These are phyloP conservation scores for Andrena marginata DNA, from an alignment of 2,888 invertebrate genomes.

Conservation along the genomic window DNA sequence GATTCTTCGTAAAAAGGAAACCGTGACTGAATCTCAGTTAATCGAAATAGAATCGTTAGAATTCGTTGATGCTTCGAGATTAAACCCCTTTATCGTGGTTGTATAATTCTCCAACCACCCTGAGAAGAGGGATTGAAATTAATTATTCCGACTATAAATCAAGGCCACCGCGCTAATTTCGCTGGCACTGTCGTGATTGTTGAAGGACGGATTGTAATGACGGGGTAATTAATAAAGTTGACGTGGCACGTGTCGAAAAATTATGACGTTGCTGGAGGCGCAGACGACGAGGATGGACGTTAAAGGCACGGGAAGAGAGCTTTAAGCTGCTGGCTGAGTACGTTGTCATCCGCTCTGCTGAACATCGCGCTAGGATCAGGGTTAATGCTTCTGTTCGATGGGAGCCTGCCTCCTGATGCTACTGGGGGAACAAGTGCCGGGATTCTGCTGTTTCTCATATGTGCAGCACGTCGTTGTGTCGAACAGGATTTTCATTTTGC, in stretches of 20 bases:
- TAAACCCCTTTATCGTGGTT: too few species aligned
- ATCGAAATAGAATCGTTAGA: background rate
- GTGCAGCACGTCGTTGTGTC: slow-evolving; percentile 17
- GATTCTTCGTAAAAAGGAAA: background rate
- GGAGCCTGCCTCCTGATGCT: slow-evolving; percentile 73
- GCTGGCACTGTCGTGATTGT: slow-evolving; percentile 48
- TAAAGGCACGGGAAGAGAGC: slow-evolving; percentile 72
- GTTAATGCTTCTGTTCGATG: slow-evolving; percentile 84
- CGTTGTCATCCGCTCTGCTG: slow-evolving; percentile 85
- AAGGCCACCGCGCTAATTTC: slow-evolving; percentile 23
- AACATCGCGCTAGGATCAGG: slow-evolving; percentile 84
- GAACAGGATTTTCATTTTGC: background rate
- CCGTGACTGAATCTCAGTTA: background rate
- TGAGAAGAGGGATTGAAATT: background rate
- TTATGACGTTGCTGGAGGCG: slow-evolving; percentile 40
- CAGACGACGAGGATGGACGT: slow-evolving; percentile 46
- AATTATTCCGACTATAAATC: slow-evolving; percentile 55
- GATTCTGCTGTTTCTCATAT: slow-evolving; percentile 41
- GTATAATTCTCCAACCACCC: background rate
- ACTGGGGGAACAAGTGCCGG: slow-evolving; percentile 61
- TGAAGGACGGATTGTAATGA: slow-evolving; percentile 46
- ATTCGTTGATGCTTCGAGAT: background rate
- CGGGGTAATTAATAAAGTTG: slow-evolving; percentile 72
- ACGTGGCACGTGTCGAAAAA: slow-evolving; percentile 71
- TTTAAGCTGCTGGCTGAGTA: slow-evolving; percentile 82